Conservation (phyloP, 53 echinoderm and acorn worm species). For the Holothuria leucospilota region DNA sequence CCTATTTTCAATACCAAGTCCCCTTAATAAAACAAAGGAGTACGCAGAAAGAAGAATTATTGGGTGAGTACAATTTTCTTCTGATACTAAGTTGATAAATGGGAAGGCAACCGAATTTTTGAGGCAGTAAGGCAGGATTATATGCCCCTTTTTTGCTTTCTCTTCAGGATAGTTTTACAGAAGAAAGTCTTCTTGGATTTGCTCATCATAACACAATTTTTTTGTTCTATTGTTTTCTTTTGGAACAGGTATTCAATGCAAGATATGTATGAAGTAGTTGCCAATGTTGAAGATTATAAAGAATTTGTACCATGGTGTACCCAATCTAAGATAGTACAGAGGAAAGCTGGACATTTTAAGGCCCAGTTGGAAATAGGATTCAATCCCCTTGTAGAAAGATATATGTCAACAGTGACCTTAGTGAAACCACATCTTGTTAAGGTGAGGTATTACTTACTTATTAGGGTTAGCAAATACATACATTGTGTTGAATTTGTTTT, state of each 20-base stretch:
- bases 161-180: no score
- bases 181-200: no score
- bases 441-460: conserved; percentile 52
- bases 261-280: conserved; percentile 97
- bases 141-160: no score
- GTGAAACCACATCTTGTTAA: conserved; percentile 93
- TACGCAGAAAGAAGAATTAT: conserved; percentile 35
- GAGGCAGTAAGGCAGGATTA: no score
- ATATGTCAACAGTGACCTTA: conserved; percentile 86
- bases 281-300: conserved; percentile 90
- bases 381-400: conserved; percentile 84
- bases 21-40: conserved; percentile 32
- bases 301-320: conserved; percentile 97
- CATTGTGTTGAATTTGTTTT: no score
- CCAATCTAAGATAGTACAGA: conserved; percentile 68
- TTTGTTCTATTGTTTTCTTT: no score
- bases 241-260: conserved; percentile 87
- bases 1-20: conserved; percentile 32
- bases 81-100: no score
- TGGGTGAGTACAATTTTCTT: background rate
- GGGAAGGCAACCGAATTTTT: no score
- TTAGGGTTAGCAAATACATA: no score
- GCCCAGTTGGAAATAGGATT: conserved; percentile 92
- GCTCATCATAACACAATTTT: no score
- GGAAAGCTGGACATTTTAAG: conserved; percentile 90